Evolutionary conservation across 1,140 invertebrate species (phyloP).

Genomic region (Leptestheria dahalacensis): DNA sequence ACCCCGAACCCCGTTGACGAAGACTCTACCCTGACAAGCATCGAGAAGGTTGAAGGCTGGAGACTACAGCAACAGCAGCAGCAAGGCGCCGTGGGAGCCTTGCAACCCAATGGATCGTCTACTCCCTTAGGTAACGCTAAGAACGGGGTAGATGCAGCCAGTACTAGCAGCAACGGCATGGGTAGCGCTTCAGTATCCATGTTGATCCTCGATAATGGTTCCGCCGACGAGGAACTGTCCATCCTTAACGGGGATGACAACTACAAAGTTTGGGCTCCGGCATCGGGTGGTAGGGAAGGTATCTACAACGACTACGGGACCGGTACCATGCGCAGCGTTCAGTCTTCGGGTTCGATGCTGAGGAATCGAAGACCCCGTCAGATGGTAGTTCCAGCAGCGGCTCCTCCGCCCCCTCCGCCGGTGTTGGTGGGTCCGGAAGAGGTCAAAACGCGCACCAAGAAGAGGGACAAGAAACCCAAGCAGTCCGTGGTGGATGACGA

Average conservation of each 20-base stretch:
- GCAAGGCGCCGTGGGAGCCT: neutral
- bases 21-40: constrained; percentile 16
- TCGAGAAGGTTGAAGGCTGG: constrained; percentile 26
- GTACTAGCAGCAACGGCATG: constrained; percentile 29
- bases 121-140: neutral
- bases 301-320: constrained; percentile 54
- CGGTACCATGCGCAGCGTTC: constrained; percentile 42
- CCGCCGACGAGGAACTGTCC: constrained; percentile 43
- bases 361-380: constrained; percentile 42
- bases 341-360: constrained; percentile 40
- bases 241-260: constrained; percentile 81
- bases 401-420: constrained; percentile 56
- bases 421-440: constrained; percentile 29
- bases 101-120: neutral
- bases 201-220: constrained; percentile 22
- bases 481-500: constrained; percentile 30
- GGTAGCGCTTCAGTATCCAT: constrained; percentile 27
- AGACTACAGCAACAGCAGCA: constrained; percentile 13
- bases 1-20: constrained; percentile 10
- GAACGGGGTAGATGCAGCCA: constrained; percentile 33
- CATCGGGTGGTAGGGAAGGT: constrained; percentile 22
- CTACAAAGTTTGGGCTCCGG: constrained; percentile 66
- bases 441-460: constrained; percentile 28
- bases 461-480: constrained; percentile 32
- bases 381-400: constrained; percentile 55